Evolutionary conservation across 2,797 vertebrate species (phyloP), one percentile per base, ranked within the genome.

Genomic region (Ceryle rudis): DNA sequence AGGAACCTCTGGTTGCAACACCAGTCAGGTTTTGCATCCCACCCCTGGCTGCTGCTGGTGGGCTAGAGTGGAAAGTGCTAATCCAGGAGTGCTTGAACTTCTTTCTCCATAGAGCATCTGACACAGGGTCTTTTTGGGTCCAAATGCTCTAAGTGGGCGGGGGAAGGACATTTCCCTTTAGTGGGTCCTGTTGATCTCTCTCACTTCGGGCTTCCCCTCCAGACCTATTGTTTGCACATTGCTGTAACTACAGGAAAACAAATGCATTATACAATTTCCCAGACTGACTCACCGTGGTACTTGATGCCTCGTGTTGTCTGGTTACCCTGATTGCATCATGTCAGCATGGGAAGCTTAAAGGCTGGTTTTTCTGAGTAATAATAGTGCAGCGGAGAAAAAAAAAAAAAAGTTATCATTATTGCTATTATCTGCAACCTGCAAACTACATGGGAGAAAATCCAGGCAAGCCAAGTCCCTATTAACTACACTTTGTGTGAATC

Each of bases 161-260:
- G 94, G 91, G 84, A 93, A 94, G 69, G 89, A 94, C 41, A 8
- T 35, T 94, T 96, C 94, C 75, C 90, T 86, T 92, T 5, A 39
- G 62, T 73, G 61, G n/a, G 81, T 96, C 52, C 80, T 81, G 98
- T 97, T 98, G 96, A 97, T 98, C 89, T 94, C 79, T 81, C 67
- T 87, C 42, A 74, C 93, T 94, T 91, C 1, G 1, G 97, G 91
- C 95, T 96, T 96, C 94, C 97, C 96, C 97, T 89, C 60, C 66
- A 77, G 96, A 95, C 94, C 94, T 64, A 87, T 86, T 94, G 97
- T 95, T 91, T 96, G 89, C 80, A 29, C 49, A 95, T 96, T 90
- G 95, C 90, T 93, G 89, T 62, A 95, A 86, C 95, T 97, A 96
- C 97, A 97, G 97, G 96, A 96, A 96, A 95, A 73, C 60, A 73